Percentiles rank a stretch among this genome's conserved stretches.
phyloP scores from a whole-genome alignment of 2,113 vertebrate genomes.

The Gnathonemus longibarbis region DNA sequence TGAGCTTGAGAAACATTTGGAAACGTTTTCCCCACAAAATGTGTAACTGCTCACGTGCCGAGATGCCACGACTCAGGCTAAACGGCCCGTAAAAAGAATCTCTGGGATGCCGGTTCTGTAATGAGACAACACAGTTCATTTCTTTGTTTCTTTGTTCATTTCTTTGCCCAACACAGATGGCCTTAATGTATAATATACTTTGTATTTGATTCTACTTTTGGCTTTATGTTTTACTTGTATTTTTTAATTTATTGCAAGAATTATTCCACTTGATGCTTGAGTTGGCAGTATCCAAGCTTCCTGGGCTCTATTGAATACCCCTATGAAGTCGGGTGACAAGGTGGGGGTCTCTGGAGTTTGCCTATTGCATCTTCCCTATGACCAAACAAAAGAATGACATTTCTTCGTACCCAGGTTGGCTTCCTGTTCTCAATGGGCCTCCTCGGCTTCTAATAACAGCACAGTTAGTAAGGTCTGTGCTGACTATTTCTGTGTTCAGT shows the following conservation, averaged over 20 bases:
- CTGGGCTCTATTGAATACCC: background rate
- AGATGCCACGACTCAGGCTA: constrained; percentile 52
- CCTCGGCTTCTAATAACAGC: background rate
- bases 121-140: background rate
- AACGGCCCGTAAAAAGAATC: constrained; percentile 38
- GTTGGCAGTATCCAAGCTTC: background rate
- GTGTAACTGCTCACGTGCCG: constrained; percentile 91
- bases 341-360: background rate
- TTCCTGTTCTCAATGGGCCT: background rate
- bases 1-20: constrained; percentile 86
- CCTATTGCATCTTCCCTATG: constrained; percentile 44
- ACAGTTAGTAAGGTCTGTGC: background rate
- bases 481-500: background rate
- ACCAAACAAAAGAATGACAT: constrained; percentile 43
- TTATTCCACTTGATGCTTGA: background rate
- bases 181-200: background rate
- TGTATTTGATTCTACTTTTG: background rate
- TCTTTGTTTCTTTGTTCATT: background rate
- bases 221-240: background rate
- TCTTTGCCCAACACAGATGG: background rate
- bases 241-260: constrained; percentile 39
- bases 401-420: constrained; percentile 17
- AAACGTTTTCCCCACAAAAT: constrained; percentile 95
- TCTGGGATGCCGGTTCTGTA: constrained; percentile 34
- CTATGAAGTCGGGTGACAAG: background rate